Conservation (phyloP, 1,140 invertebrate species). For the Leucophenga varia region DNA sequence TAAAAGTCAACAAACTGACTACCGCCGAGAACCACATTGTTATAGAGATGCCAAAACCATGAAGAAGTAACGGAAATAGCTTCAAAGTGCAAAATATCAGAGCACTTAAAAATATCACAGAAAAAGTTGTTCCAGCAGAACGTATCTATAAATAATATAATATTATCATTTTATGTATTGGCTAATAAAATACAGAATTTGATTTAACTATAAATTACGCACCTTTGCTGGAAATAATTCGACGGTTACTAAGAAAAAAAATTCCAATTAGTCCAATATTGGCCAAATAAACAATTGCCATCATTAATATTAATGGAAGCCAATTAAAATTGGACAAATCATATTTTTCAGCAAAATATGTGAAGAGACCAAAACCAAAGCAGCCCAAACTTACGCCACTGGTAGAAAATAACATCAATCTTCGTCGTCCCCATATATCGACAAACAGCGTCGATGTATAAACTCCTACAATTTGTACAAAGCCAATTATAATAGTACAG, state of each 20-base stretch:
- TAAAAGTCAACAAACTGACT: not conserved
- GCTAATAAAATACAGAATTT: not conserved
- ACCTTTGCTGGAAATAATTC: slow-evolving; percentile 51
- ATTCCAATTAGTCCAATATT: slow-evolving; percentile 45
- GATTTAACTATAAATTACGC: too few relatives aligned
- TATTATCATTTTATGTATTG: too few relatives aligned
- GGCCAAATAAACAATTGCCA: slow-evolving; percentile 31
- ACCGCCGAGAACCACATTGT: not conserved
- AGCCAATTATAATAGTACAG: slow-evolving; percentile 60
- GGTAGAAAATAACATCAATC: slow-evolving; percentile 30
- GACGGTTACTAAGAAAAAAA: slow-evolving; percentile 40
- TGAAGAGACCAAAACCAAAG: slow-evolving; percentile 23
- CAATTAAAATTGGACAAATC: slow-evolving; percentile 34
- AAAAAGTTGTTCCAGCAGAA: not conserved
- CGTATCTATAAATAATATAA: slow-evolving; percentile 3
- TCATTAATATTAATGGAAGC: slow-evolving; percentile 41
- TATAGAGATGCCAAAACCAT: not conserved
- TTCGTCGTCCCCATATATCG: slow-evolving; percentile 31
- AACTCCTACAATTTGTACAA: slow-evolving; percentile 56
- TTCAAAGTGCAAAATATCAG: not conserved
- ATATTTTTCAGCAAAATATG: slow-evolving; percentile 18
- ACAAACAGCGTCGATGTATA: slow-evolving; percentile 33
- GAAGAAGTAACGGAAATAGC: slow-evolving; percentile 1
- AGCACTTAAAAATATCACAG: not conserved
- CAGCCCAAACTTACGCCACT: slow-evolving; percentile 28